A percentile compares a stretch with the other conserved stretches of the same genome.
These are phyloP conservation scores for Pipistrellus kuhlii DNA, from an alignment of 2,797 vertebrate genomes.

Conservation along the genomic window DNA sequence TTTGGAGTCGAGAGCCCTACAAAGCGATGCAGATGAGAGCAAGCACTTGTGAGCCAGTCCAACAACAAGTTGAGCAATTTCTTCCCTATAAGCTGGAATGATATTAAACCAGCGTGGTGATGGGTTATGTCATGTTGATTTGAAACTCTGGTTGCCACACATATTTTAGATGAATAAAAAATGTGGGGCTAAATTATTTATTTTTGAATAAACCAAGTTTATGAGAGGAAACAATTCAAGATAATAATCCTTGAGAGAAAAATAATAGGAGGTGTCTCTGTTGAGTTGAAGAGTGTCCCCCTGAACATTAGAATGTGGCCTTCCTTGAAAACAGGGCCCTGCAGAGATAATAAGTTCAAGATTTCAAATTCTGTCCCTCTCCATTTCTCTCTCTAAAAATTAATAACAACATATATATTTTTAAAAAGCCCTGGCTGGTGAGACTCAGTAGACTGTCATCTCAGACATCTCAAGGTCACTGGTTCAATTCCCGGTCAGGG, in stretches of 20 bases:
- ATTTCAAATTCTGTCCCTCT: neutral
- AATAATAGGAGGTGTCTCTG: neutral
- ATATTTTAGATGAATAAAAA: conserved; percentile 31
- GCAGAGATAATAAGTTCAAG: neutral
- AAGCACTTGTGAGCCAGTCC: neutral
- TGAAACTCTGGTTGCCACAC: neutral
- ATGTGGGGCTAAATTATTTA: conserved; percentile 11
- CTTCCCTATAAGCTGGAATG: conserved; percentile 2
- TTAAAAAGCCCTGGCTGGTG: neutral
- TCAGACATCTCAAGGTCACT: neutral
- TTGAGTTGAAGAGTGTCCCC: neutral
- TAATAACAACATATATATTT: no score
- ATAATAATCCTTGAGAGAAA: neutral
- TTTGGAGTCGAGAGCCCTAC: neutral
- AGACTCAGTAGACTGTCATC: neutral
- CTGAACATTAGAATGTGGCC: neutral
- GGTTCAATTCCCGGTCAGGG: neutral
- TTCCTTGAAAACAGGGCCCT: neutral
- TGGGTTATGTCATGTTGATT: neutral
- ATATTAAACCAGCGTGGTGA: neutral
- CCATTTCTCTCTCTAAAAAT: neutral
- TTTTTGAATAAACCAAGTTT: conserved; percentile 8
- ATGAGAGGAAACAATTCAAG: conserved; percentile 5
- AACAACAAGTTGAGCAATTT: conserved; percentile 13
- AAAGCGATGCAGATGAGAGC: neutral